These are phyloP conservation scores for Uromys caudimaculatus DNA, from an alignment of 2,797 vertebrate genomes.

Conservation along the genomic window DNA sequence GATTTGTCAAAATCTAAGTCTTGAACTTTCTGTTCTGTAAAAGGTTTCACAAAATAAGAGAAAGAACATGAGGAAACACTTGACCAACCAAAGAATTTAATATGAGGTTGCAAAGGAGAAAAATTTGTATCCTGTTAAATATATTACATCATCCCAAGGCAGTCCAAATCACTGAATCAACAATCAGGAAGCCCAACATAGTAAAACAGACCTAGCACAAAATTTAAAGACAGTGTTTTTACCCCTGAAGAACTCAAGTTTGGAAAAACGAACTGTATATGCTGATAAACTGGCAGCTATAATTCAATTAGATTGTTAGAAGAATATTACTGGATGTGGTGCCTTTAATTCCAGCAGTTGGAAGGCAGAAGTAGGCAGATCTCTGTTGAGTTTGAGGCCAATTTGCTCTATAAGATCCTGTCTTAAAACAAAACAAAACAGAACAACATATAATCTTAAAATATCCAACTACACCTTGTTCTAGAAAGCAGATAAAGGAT, in stretches of 20 bases:
- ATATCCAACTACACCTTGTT: slow-evolving; percentile 24
- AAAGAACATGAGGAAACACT: background rate
- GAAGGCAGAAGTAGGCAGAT: background rate
- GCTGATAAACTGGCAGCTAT: slow-evolving; percentile 30
- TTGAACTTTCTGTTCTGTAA: background rate
- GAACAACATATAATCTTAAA: background rate
- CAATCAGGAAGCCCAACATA: background rate
- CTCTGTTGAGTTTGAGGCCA: background rate
- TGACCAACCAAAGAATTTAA: background rate
- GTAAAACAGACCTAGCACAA: slow-evolving; percentile 27
- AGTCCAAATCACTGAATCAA: slow-evolving; percentile 18
- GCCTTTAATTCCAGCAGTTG: background rate
- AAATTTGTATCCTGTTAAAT: background rate
- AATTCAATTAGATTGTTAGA: slow-evolving; percentile 47
- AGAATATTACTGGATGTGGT: background rate
- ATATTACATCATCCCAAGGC: background rate
- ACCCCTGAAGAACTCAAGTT: background rate
- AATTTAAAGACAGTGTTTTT: slow-evolving; percentile 64
- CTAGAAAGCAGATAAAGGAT: slow-evolving; percentile 37
- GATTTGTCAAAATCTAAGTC: background rate
- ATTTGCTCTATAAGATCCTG: background rate
- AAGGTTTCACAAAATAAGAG: slow-evolving; percentile 10
- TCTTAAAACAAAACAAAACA: background rate
- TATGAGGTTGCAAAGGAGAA: background rate
- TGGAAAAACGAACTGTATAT: slow-evolving; percentile 35